Conservation (phyloP, 2,888 invertebrate genomes). For the Rhingia rostrata region DNA sequence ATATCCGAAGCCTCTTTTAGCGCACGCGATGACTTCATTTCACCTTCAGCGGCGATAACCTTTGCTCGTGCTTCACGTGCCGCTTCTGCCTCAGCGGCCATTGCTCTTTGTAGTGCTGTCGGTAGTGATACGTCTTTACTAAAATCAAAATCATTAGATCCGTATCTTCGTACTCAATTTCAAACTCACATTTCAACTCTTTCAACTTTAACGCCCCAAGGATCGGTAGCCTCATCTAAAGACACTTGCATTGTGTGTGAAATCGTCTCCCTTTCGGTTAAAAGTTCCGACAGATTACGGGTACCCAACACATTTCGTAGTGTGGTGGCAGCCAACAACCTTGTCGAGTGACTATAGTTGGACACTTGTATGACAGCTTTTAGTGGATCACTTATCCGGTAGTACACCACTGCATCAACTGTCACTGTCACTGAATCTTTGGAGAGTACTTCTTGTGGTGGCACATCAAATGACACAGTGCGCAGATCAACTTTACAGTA, state of each 20-base stretch:
- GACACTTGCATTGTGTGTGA: slow-evolving; percentile 94
- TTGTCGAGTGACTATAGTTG: slow-evolving; percentile 92
- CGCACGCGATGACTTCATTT: slow-evolving; percentile 91
- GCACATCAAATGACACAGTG: slow-evolving; percentile 97
- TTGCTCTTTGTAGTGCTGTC: slow-evolving; percentile 89
- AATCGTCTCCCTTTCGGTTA: slow-evolving; percentile 95
- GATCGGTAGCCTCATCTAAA: slow-evolving; percentile 88
- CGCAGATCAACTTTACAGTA: slow-evolving; percentile 96
- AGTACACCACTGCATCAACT: slow-evolving; percentile 95
- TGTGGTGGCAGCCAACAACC: slow-evolving; percentile 92
- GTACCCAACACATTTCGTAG: slow-evolving; percentile 96
- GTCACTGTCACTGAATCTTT: slow-evolving; percentile 97
- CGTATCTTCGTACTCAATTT: neutral
- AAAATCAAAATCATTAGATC: slow-evolving; percentile 55
- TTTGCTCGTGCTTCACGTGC: slow-evolving; percentile 91
- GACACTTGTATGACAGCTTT: slow-evolving; percentile 89
- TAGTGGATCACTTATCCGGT: slow-evolving; percentile 90
- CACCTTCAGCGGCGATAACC: slow-evolving; percentile 92
- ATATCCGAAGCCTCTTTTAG: slow-evolving; percentile 93
- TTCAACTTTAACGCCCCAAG: slow-evolving; percentile 97
- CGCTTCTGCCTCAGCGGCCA: slow-evolving; percentile 93
- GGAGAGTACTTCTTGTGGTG: slow-evolving; percentile 97
- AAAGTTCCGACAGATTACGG: slow-evolving; percentile 93
- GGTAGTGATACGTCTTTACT: slow-evolving; percentile 92
- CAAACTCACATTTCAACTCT: slow-evolving; percentile 94